phyloP scores from a whole-genome alignment of 92 coral and sea anemone genomes.

The Bergia sp. region DNA sequence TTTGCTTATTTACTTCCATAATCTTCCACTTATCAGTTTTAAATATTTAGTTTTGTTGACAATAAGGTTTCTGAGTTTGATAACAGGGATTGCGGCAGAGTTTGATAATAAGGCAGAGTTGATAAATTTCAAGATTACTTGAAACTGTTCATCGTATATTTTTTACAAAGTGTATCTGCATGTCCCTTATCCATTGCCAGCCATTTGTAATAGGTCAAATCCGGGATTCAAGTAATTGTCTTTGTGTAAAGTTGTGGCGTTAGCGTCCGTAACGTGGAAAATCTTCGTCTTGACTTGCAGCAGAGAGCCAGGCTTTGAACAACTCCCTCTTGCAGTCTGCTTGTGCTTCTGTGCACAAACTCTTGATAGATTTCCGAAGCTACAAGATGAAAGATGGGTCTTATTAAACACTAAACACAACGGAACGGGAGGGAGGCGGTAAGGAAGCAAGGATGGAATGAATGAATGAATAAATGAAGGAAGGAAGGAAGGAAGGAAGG shows the following conservation, averaged over 20 bases:
- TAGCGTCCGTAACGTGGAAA: slow-evolving; percentile 45
- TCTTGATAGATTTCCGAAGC: slow-evolving; percentile 35
- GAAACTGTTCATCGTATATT: not conserved
- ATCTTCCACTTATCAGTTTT: not conserved
- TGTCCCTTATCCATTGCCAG: not conserved
- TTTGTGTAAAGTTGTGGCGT: not conserved
- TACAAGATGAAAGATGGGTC: not conserved
- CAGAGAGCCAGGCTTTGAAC: slow-evolving; percentile 29
- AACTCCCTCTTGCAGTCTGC: slow-evolving; percentile 36
- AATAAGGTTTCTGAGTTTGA: too few species aligned
- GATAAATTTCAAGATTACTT: not conserved
- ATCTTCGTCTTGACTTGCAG: slow-evolving; percentile 9
- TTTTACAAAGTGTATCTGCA: not conserved
- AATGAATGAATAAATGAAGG: not conserved
- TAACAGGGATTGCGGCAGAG: not conserved
- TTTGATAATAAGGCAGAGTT: not conserved
- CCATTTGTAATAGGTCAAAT: not conserved
- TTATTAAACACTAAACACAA: not conserved
- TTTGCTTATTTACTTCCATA: not conserved
- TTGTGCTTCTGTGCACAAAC: slow-evolving; percentile 18
- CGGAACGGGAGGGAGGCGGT: not conserved
- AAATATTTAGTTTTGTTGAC: too few species aligned
- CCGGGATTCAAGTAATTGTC: not conserved
- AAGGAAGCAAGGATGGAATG: not conserved
- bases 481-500: not conserved